These are phyloP conservation scores for cattle (Bos taurus) DNA, from an alignment of 2,113 vertebrate species.

Conservation along the genomic window DNA sequence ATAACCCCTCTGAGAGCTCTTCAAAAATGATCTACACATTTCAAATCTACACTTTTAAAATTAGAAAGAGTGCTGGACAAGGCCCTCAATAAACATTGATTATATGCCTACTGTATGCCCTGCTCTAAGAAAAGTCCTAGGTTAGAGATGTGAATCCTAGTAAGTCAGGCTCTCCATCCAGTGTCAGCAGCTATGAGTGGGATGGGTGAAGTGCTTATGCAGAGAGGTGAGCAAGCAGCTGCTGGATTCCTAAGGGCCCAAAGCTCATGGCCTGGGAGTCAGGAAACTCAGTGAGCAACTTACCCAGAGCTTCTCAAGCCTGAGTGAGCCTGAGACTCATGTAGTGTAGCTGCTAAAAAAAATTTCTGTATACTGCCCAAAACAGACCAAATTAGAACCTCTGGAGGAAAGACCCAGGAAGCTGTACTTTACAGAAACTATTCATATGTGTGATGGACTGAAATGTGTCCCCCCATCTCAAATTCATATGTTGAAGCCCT, in stretches of 20 bases:
- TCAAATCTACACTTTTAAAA: not conserved
- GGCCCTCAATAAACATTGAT: not conserved
- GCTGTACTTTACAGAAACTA: not conserved
- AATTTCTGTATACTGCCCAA: not conserved
- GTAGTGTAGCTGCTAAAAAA: not conserved
- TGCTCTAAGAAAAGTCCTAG: not conserved
- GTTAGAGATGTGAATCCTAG: no score
- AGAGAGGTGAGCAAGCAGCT: not conserved
- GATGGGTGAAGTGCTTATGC: not conserved
- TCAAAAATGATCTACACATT: not conserved
- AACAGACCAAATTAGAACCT: not conserved
- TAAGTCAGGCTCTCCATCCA: not conserved
- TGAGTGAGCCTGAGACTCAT: not conserved
- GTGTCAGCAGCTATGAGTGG: not conserved
- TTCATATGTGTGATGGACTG: no score
- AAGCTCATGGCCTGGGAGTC: not conserved
- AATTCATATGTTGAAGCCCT: not conserved
- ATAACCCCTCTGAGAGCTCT: not conserved
- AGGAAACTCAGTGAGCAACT: not conserved
- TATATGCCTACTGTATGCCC: not conserved
- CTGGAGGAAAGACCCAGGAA: not conserved
- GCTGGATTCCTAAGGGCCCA: accelerated
- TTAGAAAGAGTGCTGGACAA: not conserved
- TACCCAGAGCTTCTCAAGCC: not conserved
- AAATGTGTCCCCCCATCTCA: not conserved